Evolutionary conservation across 1,140 invertebrate species (phyloP), one percentile per base, ranked within the genome.

Genomic region (Diachasma alloeum): DNA sequence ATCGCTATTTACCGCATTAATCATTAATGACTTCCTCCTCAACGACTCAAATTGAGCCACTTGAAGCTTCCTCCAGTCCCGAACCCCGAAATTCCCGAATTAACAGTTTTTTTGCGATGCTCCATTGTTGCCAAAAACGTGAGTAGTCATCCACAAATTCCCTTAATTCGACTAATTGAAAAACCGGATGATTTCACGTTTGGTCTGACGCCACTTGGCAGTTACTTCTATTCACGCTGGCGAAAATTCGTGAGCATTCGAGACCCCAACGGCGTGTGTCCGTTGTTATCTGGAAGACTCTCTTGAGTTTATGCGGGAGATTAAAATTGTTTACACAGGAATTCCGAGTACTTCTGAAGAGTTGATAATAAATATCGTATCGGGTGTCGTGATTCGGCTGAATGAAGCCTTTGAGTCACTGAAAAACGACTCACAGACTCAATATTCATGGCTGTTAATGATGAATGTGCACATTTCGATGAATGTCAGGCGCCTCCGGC

Each of bases 11-110:
- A 72, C 15, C 53, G 36, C 31, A 71, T 48, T 48, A 72, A 72
- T 72, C 53, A 53, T 59, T 42, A 37, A 42, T 70, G 31, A 53
- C 46, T 53, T 56, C 53, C 46, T 36, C 22, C 71, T 56, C 71
- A 72, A 59, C 31, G 26, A 72, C 19, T 72, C 31, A 72, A 72
- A 72, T 72, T 56, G n/a, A 11, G 24, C 59, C 59, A 63, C 59
- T 63, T 63, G 59, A 31, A 63, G 8, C 59, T 26, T 31, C 24
- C 19, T 31, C 9, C 8, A 63, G 59, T 31, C 19, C 24, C 59
- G 10, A 63, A 63, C 15, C 22, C 11, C 15, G n/a, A 63, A 63
- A 26, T 63, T 63, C 24, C 24, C 22, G 39, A 13, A 42, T 42
- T 1, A 63, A 31, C 24, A 26, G 1, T 63, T 63, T 63, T 24